Conservation (phyloP, 1,140 invertebrate genomes). For the Tetramorium parvispinum region DNA sequence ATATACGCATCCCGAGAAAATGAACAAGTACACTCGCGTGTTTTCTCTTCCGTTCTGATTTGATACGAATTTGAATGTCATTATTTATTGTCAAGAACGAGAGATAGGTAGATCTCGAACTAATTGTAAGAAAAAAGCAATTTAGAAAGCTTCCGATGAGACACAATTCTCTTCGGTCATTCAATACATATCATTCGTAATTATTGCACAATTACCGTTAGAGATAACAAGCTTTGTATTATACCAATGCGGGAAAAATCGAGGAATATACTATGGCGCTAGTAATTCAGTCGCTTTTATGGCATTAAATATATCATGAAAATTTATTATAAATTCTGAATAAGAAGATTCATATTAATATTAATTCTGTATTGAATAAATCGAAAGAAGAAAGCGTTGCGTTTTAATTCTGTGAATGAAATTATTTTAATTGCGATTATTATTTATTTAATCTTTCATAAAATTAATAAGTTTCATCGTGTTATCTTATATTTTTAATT, state of each 20-base stretch:
- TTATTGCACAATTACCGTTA: conserved; percentile 60
- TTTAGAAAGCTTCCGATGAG: conserved; percentile 60
- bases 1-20: background rate
- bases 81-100: background rate
- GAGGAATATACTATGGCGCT: background rate
- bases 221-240: conserved; percentile 28
- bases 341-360: background rate
- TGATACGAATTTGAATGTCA: conserved; percentile 7
- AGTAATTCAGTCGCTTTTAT: background rate
- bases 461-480: background rate
- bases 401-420: background rate
- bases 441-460: background rate
- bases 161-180: conserved; percentile 38
- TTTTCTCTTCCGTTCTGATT: background rate
- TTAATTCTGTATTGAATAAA: background rate
- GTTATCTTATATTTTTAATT: background rate
- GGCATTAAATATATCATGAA: background rate
- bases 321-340: background rate
- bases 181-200: conserved; percentile 61
- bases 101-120: conserved; percentile 44
- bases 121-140: conserved; percentile 40
- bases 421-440: background rate
- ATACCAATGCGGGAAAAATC: background rate
- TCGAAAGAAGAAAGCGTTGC: background rate
- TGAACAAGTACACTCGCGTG: background rate